Evolutionary conservation across 2,888 invertebrate species (phyloP), one percentile per base, ranked within the genome.

Genomic region (Drosophila falleni): DNA sequence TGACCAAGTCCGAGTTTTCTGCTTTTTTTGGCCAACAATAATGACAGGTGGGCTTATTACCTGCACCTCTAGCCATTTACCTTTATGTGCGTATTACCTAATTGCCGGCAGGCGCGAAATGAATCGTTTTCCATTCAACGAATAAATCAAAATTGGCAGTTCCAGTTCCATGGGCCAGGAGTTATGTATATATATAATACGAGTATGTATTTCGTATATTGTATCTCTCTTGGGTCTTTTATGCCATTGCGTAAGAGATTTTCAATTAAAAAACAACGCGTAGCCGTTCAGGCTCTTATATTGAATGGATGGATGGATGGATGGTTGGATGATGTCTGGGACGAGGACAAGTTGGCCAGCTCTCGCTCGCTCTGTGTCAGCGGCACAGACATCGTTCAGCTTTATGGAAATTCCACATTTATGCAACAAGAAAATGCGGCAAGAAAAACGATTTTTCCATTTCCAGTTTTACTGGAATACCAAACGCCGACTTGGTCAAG

Each of bases 381-480:
- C 79, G 61, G 82, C 71, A 72, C 87, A 87, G 71, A 41, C 59
- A 37, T 31, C 41, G 65, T 44, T 41, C 71, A 64, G 62, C 65
- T 78, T 81, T 83, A 86, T 86, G 83, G 86, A 86, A 88, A 86
- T 86, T 86, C 86, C 89, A 81, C 79, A 66, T 81, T 88, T 86
- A 86, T 83, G 83, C 81, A 88, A 88, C 73, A 41, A 71, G 86
- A 88, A 88, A 88, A 85, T 76, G 64, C 72, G 74, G 64, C 84
- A 85, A 68, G 84, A 74, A 73, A 56, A 82, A 65, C 65, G 56
- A 50, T 50, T 82, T 81, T 87, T 84, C 79, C 81, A 68, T 71
- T 78, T 80, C 85, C 86, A 86, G 88, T 85, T 85, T 86, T 71
- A 86, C 84, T 75, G 73, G 88, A 81, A 74, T 66, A 54, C 69